Evolutionary conservation across 2,113 vertebrate genomes (phyloP).

Genomic region (Pontoporia blainvillei): DNA sequence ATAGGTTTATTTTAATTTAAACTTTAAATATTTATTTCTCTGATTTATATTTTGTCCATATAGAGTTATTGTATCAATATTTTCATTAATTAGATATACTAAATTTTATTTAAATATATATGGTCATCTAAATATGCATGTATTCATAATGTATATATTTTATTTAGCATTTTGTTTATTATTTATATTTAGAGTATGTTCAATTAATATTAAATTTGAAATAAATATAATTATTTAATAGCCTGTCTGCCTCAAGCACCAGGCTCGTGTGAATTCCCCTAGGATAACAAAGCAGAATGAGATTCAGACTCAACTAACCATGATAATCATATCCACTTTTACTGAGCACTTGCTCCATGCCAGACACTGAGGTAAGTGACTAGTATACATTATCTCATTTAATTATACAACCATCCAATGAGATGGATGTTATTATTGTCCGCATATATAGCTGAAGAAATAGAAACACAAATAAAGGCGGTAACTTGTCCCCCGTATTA

Average conservation of each 20-base stretch:
- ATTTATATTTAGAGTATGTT: background rate
- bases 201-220: slow-evolving; percentile 35
- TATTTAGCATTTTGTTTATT: background rate
- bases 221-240: background rate
- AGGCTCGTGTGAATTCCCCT: background rate
- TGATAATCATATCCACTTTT: background rate
- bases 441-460: background rate
- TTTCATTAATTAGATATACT: background rate
- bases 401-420: background rate
- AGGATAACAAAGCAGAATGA: background rate
- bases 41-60: background rate
- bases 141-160: background rate
- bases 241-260: background rate
- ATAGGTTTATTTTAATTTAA: background rate
- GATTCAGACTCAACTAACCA: background rate
- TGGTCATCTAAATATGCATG: background rate
- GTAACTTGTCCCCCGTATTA: background rate
- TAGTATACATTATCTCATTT: background rate
- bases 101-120: slow-evolving; percentile 10
- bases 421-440: background rate
- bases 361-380: background rate
- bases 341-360: background rate
- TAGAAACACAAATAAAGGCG: background rate
- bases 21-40: background rate
- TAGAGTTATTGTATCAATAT: background rate